Percentiles rank a stretch among this genome's conserved stretches.
These are phyloP conservation scores for Megaceryle maxima DNA, from an alignment of 2,113 vertebrate genomes.

Conservation along the genomic window DNA sequence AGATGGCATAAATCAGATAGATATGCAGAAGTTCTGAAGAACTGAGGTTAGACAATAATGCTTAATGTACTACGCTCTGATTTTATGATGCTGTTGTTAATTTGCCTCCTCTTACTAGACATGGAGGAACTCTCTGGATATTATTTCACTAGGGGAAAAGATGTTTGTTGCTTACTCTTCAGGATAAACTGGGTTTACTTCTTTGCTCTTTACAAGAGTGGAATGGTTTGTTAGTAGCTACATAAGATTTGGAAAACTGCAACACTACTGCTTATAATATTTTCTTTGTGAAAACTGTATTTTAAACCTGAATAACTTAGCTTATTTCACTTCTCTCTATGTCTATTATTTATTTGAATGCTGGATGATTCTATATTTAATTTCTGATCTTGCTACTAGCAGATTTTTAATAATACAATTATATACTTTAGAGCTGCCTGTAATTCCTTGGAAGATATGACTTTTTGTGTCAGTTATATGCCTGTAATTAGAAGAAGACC, in stretches of 20 bases:
- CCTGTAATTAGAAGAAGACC: slow-evolving; percentile 59
- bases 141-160: not conserved
- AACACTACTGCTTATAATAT: not conserved
- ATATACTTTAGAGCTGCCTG: slow-evolving; percentile 33
- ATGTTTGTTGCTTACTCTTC: not conserved
- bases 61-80: not conserved
- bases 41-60: not conserved
- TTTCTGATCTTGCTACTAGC: slow-evolving; percentile 32
- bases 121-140: not conserved
- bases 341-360: not conserved
- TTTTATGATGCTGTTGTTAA: not conserved
- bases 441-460: slow-evolving; percentile 59
- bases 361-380: slow-evolving; percentile 13
- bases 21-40: not conserved
- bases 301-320: slow-evolving; percentile 24
- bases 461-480: slow-evolving; percentile 55
- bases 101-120: not conserved
- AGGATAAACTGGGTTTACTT: not conserved
- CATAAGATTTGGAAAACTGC: not conserved
- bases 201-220: not conserved
- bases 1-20: not conserved
- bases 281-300: not conserved
- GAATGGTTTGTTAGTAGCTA: not conserved
- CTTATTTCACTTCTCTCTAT: slow-evolving; percentile 4
- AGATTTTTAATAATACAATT: slow-evolving; percentile 49